These are phyloP conservation scores for Xyrauchen texanus DNA, from an alignment of 2,113 vertebrate genomes.

Conservation along the genomic window DNA sequence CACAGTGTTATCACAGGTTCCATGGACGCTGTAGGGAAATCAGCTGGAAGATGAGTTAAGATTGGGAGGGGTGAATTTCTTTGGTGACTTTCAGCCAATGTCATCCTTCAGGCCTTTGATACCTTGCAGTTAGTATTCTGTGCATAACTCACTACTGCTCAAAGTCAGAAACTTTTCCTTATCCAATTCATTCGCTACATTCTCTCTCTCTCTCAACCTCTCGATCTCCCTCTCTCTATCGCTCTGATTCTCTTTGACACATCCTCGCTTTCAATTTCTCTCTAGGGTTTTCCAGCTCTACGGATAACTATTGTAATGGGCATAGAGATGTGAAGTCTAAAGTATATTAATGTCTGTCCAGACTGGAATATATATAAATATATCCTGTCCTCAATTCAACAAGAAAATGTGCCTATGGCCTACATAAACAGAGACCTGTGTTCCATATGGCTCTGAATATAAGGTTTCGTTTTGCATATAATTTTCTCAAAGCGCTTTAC, in stretches of 20 bases:
- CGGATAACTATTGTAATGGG: slow-evolving; percentile 24
- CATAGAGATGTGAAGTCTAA: slow-evolving; percentile 26
- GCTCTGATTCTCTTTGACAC: slow-evolving; percentile 26
- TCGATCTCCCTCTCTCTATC: neutral
- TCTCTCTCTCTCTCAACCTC: neutral
- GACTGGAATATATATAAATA: slow-evolving; percentile 34
- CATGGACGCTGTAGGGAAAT: neutral
- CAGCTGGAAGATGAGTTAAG: neutral
- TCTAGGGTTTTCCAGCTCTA: slow-evolving; percentile 12
- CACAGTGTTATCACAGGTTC: slow-evolving; percentile 3
- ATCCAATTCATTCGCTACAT: slow-evolving; percentile 9
- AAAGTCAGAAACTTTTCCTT: slow-evolving; percentile 34
- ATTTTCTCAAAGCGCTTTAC: no score
- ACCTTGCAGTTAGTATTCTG: slow-evolving; percentile 18
- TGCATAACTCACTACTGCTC: slow-evolving; percentile 19
- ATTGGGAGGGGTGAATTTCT: slow-evolving; percentile 49
- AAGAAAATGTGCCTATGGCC: slow-evolving; percentile 10
- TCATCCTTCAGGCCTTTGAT: slow-evolving; percentile 47
- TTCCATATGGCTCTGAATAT: neutral
- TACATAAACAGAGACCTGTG: slow-evolving; percentile 1
- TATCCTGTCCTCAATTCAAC: slow-evolving; percentile 10
- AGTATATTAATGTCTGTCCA: slow-evolving; percentile 11
- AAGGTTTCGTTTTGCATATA: neutral
- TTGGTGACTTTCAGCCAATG: slow-evolving; percentile 63
- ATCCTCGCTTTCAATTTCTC: slow-evolving; percentile 2